Percentiles rank a stretch among this genome's conserved stretches.
phyloP scores from a whole-genome alignment of 2,113 vertebrate genomes.

The Podilymbus podiceps region DNA sequence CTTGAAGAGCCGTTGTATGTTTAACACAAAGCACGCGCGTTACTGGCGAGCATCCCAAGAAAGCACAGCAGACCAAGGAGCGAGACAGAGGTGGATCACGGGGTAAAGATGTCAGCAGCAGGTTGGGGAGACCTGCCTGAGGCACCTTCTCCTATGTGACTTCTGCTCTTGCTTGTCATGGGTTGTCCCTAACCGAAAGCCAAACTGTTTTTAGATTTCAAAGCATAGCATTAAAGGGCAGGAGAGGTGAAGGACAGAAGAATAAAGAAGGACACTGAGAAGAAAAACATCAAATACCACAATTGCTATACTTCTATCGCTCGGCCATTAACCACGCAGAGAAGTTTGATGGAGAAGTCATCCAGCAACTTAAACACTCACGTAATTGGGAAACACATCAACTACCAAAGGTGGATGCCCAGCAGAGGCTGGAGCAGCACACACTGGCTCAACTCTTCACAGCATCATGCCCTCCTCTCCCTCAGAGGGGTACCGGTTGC shows the following conservation, averaged over 20 bases:
- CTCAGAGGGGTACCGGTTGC: rapidly evolving
- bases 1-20: background rate
- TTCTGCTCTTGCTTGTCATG: background rate
- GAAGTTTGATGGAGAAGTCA: background rate
- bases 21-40: background rate
- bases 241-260: background rate
- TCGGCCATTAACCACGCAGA: background rate
- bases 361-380: background rate
- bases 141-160: background rate
- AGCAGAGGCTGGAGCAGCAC: background rate
- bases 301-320: background rate
- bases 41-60: background rate
- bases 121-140: background rate
- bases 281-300: background rate
- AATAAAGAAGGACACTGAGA: background rate
- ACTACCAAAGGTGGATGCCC: background rate
- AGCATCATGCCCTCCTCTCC: background rate
- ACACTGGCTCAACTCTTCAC: background rate
- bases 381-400: background rate
- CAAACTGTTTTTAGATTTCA: background rate
- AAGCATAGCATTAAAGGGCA: background rate
- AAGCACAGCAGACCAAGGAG: background rate
- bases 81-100: rapidly evolving
- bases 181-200: background rate
- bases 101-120: background rate